Evolutionary conservation across 2,113 vertebrate genomes (phyloP).

Genomic region (Engystomops pustulosus): DNA sequence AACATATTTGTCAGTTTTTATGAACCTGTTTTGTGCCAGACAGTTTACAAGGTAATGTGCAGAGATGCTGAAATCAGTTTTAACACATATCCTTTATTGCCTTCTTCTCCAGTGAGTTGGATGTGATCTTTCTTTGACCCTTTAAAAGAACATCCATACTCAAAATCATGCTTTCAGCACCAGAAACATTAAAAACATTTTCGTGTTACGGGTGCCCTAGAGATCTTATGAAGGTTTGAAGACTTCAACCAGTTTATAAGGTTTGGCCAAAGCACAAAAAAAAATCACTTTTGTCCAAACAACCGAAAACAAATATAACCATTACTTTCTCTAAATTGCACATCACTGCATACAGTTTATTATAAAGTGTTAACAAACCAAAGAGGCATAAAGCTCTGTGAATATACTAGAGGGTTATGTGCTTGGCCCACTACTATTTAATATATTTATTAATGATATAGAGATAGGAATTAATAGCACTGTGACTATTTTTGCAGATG

Average conservation of each 20-base stretch:
- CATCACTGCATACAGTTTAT: no score
- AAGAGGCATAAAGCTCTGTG: no score
- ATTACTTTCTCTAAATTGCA: not conserved
- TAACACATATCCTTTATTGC: conserved; percentile 38
- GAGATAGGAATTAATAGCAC: no score
- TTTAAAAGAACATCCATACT: conserved; percentile 44
- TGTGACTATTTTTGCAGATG: no score
- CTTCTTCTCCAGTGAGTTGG: conserved; percentile 40
- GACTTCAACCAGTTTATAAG: not conserved
- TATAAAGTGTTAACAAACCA: no score
- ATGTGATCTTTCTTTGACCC: conserved; percentile 41
- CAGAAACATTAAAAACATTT: conserved; percentile 45
- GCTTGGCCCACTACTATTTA: no score
- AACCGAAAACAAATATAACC: not conserved
- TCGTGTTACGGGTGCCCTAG: conserved; percentile 34
- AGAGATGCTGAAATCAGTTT: conserved; percentile 28
- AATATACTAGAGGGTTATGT: no score
- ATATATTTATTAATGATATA: no score
- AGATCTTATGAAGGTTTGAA: conserved; percentile 8
- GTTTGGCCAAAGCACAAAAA: not conserved
- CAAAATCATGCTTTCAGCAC: conserved; percentile 44
- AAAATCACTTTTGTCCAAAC: not conserved
- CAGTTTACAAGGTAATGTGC: not conserved
- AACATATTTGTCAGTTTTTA: not conserved
- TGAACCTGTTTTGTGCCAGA: conserved; percentile 1